Percentiles rank a stretch among this genome's conserved stretches.
phyloP scores from a whole-genome alignment of 2,113 vertebrate species.

The Leucosticte australis region DNA sequence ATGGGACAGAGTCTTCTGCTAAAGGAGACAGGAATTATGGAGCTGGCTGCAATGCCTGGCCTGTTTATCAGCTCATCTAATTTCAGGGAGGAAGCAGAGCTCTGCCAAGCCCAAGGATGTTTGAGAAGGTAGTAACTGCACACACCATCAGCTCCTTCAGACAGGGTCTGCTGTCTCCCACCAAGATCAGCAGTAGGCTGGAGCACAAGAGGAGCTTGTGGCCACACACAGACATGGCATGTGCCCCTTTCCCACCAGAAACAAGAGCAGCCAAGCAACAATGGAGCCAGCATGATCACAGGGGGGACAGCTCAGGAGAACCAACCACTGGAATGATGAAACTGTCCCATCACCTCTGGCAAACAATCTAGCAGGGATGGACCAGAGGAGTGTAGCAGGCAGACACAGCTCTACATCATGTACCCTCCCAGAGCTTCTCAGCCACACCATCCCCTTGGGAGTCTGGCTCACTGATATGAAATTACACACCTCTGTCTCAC shows the following conservation, averaged over 20 bases:
- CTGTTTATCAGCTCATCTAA: background rate
- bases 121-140: background rate
- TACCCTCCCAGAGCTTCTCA: background rate
- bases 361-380: background rate
- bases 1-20: background rate
- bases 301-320: background rate
- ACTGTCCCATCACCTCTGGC: background rate
- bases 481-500: conserved; percentile 25
- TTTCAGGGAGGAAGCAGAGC: background rate
- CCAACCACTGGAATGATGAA: fast-evolving
- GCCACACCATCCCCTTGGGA: background rate
- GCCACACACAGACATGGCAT: background rate
- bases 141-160: background rate
- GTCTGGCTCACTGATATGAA: background rate
- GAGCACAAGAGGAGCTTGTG: background rate
- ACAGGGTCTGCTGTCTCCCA: background rate
- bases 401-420: background rate
- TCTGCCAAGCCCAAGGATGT: background rate
- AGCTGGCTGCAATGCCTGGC: background rate
- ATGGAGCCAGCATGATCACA: background rate
- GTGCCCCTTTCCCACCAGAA: background rate
- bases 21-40: background rate
- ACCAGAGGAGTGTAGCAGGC: background rate
- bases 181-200: background rate
- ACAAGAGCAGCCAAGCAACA: background rate